Conservation (phyloP, 2,797 vertebrate species). For the Fratercula arctica region DNA sequence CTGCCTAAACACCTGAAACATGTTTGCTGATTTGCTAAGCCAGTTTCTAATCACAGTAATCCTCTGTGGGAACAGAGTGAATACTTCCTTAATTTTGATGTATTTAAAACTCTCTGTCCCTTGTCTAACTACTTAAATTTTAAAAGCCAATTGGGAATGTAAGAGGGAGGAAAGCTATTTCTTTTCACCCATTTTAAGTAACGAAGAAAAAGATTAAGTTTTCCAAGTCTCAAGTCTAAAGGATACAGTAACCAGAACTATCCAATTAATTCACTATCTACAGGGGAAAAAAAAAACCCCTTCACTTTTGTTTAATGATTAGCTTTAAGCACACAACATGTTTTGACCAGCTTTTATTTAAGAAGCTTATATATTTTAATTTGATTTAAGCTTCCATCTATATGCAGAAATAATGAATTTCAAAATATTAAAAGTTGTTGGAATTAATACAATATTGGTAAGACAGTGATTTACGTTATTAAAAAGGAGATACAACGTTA, state of each 20-base stretch:
- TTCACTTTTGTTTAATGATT: neutral
- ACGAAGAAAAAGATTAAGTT: neutral
- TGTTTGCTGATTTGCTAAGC: neutral
- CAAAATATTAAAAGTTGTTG: neutral
- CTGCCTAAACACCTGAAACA: neutral
- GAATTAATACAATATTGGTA: neutral
- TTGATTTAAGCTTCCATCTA: neutral
- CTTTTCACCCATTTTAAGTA: neutral
- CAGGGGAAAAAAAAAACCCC: accelerated
- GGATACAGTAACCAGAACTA: neutral
- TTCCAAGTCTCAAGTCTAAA: neutral
- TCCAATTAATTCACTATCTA: neutral
- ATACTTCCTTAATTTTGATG: neutral
- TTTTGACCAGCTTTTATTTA: neutral
- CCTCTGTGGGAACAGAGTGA: neutral
- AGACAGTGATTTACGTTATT: neutral
- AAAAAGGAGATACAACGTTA: neutral
- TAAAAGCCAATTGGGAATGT: neutral
- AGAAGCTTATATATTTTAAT: neutral
- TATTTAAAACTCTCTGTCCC: neutral
- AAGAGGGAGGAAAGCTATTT: neutral
- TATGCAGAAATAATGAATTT: neutral
- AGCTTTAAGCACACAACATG: neutral
- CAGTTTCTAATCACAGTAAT: neutral
- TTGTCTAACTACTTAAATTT: neutral